phyloP scores from a whole-genome alignment of 2,888 invertebrate species.

The Trissonchulus latispiculum region DNA sequence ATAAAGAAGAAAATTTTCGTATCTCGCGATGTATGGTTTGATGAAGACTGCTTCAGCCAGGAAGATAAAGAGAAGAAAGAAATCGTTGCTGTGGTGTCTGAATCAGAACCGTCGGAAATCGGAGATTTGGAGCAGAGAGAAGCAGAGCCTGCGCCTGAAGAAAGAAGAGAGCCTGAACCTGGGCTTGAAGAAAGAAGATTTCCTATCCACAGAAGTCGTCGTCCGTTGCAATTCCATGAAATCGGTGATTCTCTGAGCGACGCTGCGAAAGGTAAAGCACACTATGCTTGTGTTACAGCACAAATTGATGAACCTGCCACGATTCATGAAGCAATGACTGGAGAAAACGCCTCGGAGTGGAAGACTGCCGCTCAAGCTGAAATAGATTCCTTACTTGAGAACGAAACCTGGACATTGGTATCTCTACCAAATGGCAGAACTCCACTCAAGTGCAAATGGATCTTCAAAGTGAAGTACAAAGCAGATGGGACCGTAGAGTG shows the following conservation, averaged over 20 bases:
- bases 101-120: neutral
- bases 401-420: constrained; percentile 30
- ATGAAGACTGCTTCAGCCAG: neutral
- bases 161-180: neutral
- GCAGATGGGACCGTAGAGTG: constrained; percentile 26
- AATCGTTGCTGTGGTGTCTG: neutral
- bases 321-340: constrained; percentile 23
- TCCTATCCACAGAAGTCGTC: neutral
- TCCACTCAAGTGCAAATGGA: constrained; percentile 30
- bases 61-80: neutral
- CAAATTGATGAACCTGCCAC: constrained; percentile 19
- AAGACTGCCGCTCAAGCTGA: constrained; percentile 25
- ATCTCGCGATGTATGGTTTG: neutral
- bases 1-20: neutral
- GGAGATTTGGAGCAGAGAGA: neutral
- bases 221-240: neutral
- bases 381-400: constrained; percentile 25
- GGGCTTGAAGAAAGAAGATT: neutral
- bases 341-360: constrained; percentile 25
- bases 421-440: constrained; percentile 23
- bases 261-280: neutral
- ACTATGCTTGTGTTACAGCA: neutral
- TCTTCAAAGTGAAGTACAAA: constrained; percentile 29
- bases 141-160: neutral
- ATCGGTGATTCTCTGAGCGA: neutral